Conservation (phyloP, 1,140 invertebrate genomes). For the Brachionus angularis region DNA sequence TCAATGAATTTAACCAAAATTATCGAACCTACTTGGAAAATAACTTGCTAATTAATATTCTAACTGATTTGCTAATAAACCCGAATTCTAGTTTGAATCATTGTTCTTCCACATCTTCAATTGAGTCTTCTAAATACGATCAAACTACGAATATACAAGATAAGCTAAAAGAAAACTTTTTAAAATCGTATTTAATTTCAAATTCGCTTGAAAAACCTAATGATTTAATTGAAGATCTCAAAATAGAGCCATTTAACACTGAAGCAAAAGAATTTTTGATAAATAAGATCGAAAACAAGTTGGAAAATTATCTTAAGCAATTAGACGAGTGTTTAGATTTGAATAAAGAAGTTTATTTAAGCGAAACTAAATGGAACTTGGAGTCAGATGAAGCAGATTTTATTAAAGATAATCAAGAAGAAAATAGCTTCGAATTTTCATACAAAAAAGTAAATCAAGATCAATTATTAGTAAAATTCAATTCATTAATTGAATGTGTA, state of each 20-base stretch:
- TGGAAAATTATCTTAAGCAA: not conserved
- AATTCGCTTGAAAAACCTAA: not conserved
- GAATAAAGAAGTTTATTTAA: not conserved
- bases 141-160: not conserved
- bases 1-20: conserved; percentile 28
- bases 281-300: not conserved
- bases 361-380: not conserved
- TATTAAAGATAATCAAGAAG: too few species aligned
- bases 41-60: not conserved
- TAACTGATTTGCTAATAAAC: not conserved
- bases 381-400: not conserved
- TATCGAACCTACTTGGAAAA: conserved; percentile 19
- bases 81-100: not conserved
- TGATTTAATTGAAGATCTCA: not conserved
- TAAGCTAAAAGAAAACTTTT: conserved; percentile 13
- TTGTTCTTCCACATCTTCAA: not conserved
- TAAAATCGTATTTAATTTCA: not conserved
- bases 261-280: not conserved
- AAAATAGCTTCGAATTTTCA: too few species aligned
- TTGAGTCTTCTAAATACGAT: not conserved
- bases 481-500: not conserved
- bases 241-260: conserved; percentile 6
- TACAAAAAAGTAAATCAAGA: too few species aligned
- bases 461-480: not conserved
- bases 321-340: not conserved